Evolutionary conservation across 2,113 vertebrate species (phyloP), one percentile per base, ranked within the genome.

Genomic region (Campylorhamphus procurvoides): DNA sequence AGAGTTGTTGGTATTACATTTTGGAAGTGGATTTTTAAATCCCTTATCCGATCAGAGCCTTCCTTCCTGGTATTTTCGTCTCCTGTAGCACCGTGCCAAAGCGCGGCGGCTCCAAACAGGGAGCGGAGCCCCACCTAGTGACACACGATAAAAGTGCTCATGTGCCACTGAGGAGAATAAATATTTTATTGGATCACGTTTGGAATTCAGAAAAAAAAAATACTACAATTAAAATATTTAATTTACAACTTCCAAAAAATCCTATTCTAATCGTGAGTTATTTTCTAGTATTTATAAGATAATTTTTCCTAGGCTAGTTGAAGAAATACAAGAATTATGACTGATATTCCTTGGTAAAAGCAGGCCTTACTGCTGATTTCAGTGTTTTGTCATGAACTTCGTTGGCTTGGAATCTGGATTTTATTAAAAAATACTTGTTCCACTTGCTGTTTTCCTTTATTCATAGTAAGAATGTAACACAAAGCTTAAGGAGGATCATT

Each of bases 41-140:
- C 47, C 12, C 3, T 37, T 50, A 29, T 16, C 10, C 4, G 2
- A 23, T 44, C 44, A 18, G 17, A 84, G 44, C 16, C 27, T 47
- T 49, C 29, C 14, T 60, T 84, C 39, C 39, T 68, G 47, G 10
- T 9, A 9, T 75, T 63, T 37, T 80, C 46, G 66, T 40, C 28
- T 25, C 0, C 6, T 4, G 13, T 6, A 40, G 22, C 6, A 15
- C 7, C 2, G 2, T 1, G 9, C 3, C 9, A 33, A 33, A 44
- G 20, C 0, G 10, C 40, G 18, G 20, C 1, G 27, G 14, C 55
- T 55, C 4, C 4, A 53, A 75, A 5, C 24, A 28, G 9, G 81
- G 84, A 39, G 35, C 47, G 24, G 85, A 84, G 59, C 93, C 60
- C 90, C 93, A 91, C 68, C 95, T 77, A 63, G 50, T 68, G 96